phyloP scores from a whole-genome alignment of 2,113 vertebrate genomes.

The Columba janthina region DNA sequence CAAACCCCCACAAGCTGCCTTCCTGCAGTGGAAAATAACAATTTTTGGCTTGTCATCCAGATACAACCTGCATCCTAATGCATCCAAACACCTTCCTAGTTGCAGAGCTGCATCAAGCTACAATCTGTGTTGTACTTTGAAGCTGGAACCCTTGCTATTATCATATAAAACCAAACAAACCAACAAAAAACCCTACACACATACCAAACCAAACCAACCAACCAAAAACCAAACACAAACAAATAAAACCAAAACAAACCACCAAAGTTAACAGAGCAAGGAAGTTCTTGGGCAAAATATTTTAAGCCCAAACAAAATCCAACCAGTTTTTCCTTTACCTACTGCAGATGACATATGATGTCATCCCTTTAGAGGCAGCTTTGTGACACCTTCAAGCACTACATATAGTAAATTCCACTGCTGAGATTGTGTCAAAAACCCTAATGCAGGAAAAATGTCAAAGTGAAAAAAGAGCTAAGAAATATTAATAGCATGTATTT shows the following conservation, averaged over 20 bases:
- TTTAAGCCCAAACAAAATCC: not conserved
- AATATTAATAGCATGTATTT: slow-evolving; percentile 16
- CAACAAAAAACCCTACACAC: too few species aligned
- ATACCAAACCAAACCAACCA: too few species aligned
- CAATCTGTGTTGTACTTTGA: not conserved
- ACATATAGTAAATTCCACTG: not conserved
- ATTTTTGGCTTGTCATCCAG: not conserved
- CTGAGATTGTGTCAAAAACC: not conserved
- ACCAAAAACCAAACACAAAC: too few species aligned
- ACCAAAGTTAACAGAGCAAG: not conserved
- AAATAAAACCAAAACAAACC: too few species aligned
- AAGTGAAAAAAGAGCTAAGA: not conserved
- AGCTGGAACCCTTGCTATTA: not conserved
- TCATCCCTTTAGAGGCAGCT: not conserved
- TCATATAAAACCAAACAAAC: not conserved
- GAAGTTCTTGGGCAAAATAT: not conserved
- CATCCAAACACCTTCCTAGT: not conserved
- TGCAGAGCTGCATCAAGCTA: not conserved
- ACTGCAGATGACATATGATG: not conserved
- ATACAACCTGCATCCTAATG: not conserved
- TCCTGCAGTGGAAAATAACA: not conserved
- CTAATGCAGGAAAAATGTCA: not conserved
- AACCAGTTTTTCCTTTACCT: not conserved
- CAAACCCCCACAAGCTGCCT: not conserved
- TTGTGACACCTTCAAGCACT: not conserved